These are phyloP conservation scores for Conops quadrifasciatus DNA, from an alignment of 2,888 invertebrate species.

Conservation along the genomic window DNA sequence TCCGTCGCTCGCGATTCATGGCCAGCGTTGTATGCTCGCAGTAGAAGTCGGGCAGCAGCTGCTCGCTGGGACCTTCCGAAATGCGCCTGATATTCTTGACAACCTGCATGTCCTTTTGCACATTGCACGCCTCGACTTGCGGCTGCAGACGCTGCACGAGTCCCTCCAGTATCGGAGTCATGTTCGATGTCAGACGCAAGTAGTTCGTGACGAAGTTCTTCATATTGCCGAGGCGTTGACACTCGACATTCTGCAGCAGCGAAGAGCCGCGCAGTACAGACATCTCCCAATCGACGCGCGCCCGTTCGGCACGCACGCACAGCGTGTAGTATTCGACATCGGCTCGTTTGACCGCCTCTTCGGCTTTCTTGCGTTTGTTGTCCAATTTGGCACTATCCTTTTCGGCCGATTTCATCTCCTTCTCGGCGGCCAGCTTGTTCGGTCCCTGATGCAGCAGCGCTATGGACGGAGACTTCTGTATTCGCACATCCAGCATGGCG, in stretches of 20 bases:
- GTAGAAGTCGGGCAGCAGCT: constrained; percentile 91
- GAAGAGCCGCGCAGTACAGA: constrained; percentile 86
- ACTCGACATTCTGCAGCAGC: constrained; percentile 87
- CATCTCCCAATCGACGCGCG: constrained; percentile 91
- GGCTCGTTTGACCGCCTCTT: constrained; percentile 88
- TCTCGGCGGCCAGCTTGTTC: constrained; percentile 62
- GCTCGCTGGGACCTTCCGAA: constrained; percentile 74
- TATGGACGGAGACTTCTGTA: constrained; percentile 65
- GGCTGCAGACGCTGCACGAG: constrained; percentile 65
- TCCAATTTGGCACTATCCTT: constrained; percentile 81
- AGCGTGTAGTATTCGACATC: constrained; percentile 94
- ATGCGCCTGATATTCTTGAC: constrained; percentile 63
- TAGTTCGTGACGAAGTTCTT: constrained; percentile 76
- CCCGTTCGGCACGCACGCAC: constrained; percentile 88
- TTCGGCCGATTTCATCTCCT: constrained; percentile 68
- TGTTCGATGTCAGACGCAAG: constrained; percentile 72
- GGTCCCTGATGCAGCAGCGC: constrained; percentile 61
- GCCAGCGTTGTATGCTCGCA: constrained; percentile 92
- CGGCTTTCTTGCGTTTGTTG: constrained; percentile 87
- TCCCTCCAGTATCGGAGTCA: constrained; percentile 81
- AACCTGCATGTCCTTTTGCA: constrained; percentile 63
- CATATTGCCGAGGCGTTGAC: constrained; percentile 84
- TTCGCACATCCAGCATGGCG: constrained; percentile 70
- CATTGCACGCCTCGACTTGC: constrained; percentile 62
- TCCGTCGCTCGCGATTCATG: constrained; percentile 90